These are phyloP conservation scores for Mimachlamys varia DNA, from an alignment of 2,888 invertebrate genomes.

Conservation along the genomic window DNA sequence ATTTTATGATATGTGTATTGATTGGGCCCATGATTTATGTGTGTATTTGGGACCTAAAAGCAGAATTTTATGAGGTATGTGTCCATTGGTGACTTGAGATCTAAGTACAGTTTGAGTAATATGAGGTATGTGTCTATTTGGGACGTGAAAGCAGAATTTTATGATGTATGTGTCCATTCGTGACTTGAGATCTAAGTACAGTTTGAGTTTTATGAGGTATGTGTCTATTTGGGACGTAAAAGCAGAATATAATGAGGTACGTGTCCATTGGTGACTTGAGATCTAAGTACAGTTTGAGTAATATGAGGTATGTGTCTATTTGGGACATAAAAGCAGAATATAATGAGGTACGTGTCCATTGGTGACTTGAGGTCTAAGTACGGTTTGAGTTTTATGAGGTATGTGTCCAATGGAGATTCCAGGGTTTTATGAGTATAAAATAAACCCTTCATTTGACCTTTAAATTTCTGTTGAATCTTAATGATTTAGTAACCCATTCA, in stretches of 20 bases:
- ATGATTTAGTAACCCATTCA: too few species aligned
- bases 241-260: neutral
- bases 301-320: too few species aligned
- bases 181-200: neutral
- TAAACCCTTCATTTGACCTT: too few species aligned
- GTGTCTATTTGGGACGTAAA: slow-evolving; percentile 29
- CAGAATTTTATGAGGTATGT: neutral
- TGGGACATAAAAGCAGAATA: neutral
- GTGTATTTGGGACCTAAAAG: neutral
- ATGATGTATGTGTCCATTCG: too few species aligned
- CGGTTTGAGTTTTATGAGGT: too few species aligned
- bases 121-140: neutral
- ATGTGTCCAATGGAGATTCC: neutral
- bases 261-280: neutral
- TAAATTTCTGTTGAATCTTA: too few species aligned
- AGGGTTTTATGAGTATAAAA: neutral
- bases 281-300: too few species aligned
- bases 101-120: neutral
- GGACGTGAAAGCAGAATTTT: too few species aligned
- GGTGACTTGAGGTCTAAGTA: too few species aligned
- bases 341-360: neutral
- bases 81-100: neutral
- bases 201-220: slow-evolving; percentile 97
- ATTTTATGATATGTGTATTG: too few species aligned
- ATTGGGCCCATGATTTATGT: neutral